phyloP scores from a whole-genome alignment of 2,113 vertebrate species.

The Dolichallabes microphthalmus region DNA sequence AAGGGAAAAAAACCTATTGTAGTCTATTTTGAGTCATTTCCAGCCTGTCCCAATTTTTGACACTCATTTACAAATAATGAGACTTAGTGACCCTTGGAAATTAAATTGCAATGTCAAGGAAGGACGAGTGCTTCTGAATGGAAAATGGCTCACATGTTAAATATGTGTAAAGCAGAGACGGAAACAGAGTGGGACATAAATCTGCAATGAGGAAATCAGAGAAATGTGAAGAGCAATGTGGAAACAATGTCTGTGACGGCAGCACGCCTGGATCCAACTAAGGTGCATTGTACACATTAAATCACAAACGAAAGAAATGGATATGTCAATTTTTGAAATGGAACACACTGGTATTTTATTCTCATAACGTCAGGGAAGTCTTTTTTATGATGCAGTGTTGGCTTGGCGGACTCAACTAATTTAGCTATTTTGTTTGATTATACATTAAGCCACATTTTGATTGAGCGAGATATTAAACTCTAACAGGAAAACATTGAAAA shows the following conservation, averaged over 20 bases:
- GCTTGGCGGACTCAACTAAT: constrained; percentile 3
- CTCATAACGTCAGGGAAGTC: not conserved
- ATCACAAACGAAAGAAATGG: constrained; percentile 10
- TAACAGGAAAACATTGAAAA: not conserved
- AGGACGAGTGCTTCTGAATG: constrained; percentile 1
- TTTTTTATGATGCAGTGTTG: constrained; percentile 3
- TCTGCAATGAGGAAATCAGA: constrained; percentile 41
- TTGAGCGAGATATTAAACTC: constrained; percentile 18
- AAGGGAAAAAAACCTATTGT: not conserved
- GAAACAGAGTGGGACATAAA: constrained; percentile 14
- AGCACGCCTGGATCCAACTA: not conserved
- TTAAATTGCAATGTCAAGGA: not conserved
- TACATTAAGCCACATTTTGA: not conserved
- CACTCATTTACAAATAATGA: not conserved
- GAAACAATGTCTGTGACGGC: constrained; percentile 36
- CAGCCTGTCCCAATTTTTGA: not conserved
- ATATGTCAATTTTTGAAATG: not conserved
- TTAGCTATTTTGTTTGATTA: constrained; percentile 17
- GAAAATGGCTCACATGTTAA: constrained; percentile 12
- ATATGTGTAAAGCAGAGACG: not conserved
- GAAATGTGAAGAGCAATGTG: constrained; percentile 38
- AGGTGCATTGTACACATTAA: constrained; percentile 14
- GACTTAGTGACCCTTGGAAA: not conserved
- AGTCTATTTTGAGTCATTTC: not conserved
- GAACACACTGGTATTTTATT: constrained; percentile 3